phyloP scores from a whole-genome alignment of 2,888 invertebrate species.

The Cotesia congregata region DNA sequence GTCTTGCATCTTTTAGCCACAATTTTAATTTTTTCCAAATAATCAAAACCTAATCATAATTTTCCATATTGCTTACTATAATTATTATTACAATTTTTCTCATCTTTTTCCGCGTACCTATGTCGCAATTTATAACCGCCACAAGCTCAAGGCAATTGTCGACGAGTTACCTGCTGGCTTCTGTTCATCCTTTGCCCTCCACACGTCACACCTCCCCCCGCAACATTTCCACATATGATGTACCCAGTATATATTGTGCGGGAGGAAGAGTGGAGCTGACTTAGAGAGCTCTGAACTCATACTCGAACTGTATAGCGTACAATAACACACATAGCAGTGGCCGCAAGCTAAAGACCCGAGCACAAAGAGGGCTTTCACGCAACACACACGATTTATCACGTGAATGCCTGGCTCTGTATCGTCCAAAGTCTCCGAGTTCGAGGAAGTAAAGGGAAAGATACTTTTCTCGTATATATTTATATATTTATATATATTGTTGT shows the following conservation, averaged over 20 bases:
- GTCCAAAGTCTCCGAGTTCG: constrained; percentile 1
- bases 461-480: constrained; percentile 29
- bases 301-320: background rate
- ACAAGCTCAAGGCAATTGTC: constrained; percentile 39
- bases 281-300: constrained; percentile 16
- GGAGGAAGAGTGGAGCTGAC: background rate
- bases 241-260: too few relatives aligned
- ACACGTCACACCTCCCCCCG: background rate
- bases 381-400: constrained; percentile 47
- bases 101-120: constrained; percentile 34
- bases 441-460: constrained; percentile 36
- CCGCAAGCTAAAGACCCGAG: constrained; percentile 36
- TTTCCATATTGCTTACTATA: too few relatives aligned
- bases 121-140: constrained; percentile 36
- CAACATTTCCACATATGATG: background rate
- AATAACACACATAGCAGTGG: constrained; percentile 2
- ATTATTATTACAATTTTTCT: constrained; percentile 18
- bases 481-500: too few relatives aligned
- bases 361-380: constrained; percentile 56
- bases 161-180: constrained; percentile 26
- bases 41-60: too few relatives aligned
- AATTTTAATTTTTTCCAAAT: too few relatives aligned
- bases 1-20: too few relatives aligned
- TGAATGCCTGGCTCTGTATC: constrained; percentile 38
- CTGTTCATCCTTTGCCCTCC: background rate